Percentiles rank a stretch among this genome's conserved stretches.
phyloP scores from a whole-genome alignment of 2,113 vertebrate genomes.

The Oostethus manadensis region DNA sequence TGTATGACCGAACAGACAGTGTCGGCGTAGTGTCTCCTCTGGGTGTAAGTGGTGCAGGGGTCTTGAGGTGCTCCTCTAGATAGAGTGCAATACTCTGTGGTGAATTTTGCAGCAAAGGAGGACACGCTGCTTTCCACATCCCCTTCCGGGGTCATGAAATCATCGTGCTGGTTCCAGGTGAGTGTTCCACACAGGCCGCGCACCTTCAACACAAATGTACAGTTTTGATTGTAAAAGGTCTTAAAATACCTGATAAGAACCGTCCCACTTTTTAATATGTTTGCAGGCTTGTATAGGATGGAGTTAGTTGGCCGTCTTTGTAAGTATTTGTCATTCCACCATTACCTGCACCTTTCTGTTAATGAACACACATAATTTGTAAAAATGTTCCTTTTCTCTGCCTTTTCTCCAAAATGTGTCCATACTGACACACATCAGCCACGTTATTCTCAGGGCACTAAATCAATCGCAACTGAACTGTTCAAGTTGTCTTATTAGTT shows the following conservation, averaged over 20 bases:
- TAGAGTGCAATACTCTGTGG: conserved; percentile 56
- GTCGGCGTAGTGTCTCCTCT: conserved; percentile 68
- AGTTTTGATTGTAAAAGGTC: not conserved
- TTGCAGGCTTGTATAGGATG: too few species aligned
- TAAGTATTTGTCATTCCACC: too few species aligned
- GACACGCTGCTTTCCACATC: conserved; percentile 76
- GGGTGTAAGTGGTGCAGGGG: conserved; percentile 72
- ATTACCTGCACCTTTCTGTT: too few species aligned
- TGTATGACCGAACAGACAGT: conserved; percentile 73
- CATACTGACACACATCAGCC: too few species aligned
- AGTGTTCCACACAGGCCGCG: conserved; percentile 87
- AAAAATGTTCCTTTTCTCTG: not conserved
- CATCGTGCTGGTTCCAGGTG: conserved; percentile 85
- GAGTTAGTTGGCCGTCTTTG: too few species aligned
- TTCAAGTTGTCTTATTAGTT: too few species aligned
- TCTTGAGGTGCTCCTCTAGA: conserved; percentile 21
- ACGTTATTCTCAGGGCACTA: too few species aligned
- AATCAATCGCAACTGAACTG: too few species aligned
- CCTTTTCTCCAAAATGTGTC: too few species aligned
- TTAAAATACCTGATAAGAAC: too few species aligned
- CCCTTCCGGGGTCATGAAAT: conserved; percentile 83
- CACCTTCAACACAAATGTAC: conserved; percentile 65
- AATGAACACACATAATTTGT: not conserved
- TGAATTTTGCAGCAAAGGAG: conserved; percentile 78
- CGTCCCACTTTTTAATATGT: too few species aligned